A percentile compares a stretch with the other conserved stretches of the same genome.
Conservation (phyloP, 2,113 vertebrate genomes). For the Gallinago paraguaiae region DNA sequence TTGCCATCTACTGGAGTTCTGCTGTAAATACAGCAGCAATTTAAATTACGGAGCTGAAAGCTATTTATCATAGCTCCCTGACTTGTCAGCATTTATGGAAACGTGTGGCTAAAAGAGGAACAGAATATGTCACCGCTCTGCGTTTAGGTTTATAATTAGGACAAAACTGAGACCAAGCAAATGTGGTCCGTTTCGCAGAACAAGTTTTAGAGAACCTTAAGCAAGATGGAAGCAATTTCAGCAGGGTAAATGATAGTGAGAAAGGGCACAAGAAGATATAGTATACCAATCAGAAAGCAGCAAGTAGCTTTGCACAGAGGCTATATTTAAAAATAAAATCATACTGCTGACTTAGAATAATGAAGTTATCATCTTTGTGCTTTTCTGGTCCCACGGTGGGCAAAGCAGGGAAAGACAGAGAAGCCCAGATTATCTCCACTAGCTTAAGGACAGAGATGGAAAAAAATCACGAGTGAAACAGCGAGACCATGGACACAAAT, state of each 20-base stretch:
- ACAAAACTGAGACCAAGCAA: constrained; percentile 55
- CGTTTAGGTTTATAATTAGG: constrained; percentile 75
- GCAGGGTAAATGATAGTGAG: background rate
- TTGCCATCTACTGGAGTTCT: constrained; percentile 34
- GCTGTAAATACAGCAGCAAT: background rate
- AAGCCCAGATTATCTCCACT: background rate
- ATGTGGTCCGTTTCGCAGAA: constrained; percentile 20
- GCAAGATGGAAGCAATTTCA: constrained; percentile 56
- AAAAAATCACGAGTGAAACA: background rate
- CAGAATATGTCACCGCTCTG: constrained; percentile 61
- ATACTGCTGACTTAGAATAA: constrained; percentile 15
- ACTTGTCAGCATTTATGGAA: constrained; percentile 55
- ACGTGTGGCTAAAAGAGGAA: constrained; percentile 59
- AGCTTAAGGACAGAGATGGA: background rate
- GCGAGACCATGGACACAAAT: background rate
- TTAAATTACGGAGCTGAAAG: background rate
- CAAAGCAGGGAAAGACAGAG: background rate
- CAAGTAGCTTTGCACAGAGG: background rate
- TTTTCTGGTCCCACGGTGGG: background rate
- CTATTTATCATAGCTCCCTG: constrained; percentile 12
- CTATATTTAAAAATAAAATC: constrained; percentile 45
- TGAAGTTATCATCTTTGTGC: background rate
- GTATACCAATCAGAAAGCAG: background rate
- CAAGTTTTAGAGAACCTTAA: constrained; percentile 30
- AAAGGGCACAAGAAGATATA: constrained; percentile 33